Evolutionary conservation across 92 coral and sea anemone species (phyloP).

Genomic region (Palythoa heliodiscus): DNA sequence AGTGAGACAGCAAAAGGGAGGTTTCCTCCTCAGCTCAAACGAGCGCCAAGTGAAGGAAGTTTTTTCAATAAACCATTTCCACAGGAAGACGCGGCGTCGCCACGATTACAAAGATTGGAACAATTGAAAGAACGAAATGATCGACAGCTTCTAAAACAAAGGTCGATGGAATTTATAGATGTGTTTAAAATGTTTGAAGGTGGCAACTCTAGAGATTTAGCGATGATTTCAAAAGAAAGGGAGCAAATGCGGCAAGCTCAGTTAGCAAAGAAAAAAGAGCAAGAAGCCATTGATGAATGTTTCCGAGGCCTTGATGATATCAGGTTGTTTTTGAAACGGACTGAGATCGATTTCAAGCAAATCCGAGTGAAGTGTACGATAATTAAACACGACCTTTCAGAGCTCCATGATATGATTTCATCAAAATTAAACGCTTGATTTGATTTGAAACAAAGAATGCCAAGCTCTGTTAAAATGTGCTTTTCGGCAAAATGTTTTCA

Average conservation of each 20-base stretch:
- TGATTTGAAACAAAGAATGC: not conserved
- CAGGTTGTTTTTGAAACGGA: constrained; percentile 30
- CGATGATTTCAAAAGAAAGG: constrained; percentile 26
- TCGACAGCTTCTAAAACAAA: constrained; percentile 10
- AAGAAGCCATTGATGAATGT: constrained; percentile 20
- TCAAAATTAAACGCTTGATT: not conserved
- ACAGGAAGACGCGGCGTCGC: not conserved
- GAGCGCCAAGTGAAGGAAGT: not conserved
- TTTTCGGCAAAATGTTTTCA: not conserved
- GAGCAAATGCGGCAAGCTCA: constrained; percentile 12
- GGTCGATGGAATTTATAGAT: constrained; percentile 36
- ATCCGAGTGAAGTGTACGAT: constrained; percentile 39
- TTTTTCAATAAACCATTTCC: not conserved
- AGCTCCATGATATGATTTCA: constrained; percentile 12
- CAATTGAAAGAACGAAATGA: not conserved
- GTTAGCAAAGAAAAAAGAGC: constrained; percentile 25
- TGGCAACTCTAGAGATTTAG: constrained; percentile 18
- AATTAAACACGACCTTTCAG: constrained; percentile 24
- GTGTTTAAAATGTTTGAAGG: constrained; percentile 40
- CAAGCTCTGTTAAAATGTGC: not conserved
- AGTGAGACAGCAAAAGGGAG: not conserved
- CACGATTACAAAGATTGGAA: not conserved
- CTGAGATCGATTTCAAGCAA: constrained; percentile 32
- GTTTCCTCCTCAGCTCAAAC: not conserved
- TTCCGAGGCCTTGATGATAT: constrained; percentile 33